Conservation (phyloP, 2,888 invertebrate species). For the Apamea monoglypha region DNA sequence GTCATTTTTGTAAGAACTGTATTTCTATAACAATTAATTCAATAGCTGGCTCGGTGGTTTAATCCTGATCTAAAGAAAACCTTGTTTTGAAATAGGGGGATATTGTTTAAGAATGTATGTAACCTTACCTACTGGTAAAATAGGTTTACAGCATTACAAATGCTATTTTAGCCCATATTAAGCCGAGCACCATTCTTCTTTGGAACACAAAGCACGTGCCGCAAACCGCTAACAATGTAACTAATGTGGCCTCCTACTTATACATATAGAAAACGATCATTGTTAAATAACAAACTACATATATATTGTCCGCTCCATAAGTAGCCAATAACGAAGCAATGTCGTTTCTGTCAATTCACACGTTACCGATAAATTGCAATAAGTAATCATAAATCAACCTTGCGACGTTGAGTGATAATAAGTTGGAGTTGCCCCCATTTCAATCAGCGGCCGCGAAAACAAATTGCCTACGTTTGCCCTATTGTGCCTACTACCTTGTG, state of each 20-base stretch:
- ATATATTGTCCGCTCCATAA: slow-evolving; percentile 43
- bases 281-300: slow-evolving; percentile 52
- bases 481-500: slow-evolving; percentile 49
- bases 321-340: slow-evolving; percentile 48
- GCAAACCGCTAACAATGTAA: slow-evolving; percentile 37
- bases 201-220: slow-evolving; percentile 50
- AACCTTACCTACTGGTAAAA: slow-evolving; percentile 1
- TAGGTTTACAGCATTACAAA: background rate
- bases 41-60: too few species aligned
- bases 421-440: slow-evolving; percentile 72
- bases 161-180: slow-evolving; percentile 38
- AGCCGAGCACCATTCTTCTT: slow-evolving; percentile 27
- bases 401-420: slow-evolving; percentile 67
- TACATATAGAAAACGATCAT: slow-evolving; percentile 46
- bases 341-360: slow-evolving; percentile 68
- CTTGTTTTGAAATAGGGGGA: too few species aligned
- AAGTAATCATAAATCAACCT: slow-evolving; percentile 76
- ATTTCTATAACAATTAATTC: too few species aligned
- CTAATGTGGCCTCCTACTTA: slow-evolving; percentile 28
- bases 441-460: slow-evolving; percentile 70
- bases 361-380: slow-evolving; percentile 70
- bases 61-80: too few species aligned
- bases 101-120: background rate
- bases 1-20: too few species aligned
- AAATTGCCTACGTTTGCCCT: slow-evolving; percentile 63